phyloP scores from a whole-genome alignment of 2,797 vertebrate species.

The Bryconaethiops microstoma region DNA sequence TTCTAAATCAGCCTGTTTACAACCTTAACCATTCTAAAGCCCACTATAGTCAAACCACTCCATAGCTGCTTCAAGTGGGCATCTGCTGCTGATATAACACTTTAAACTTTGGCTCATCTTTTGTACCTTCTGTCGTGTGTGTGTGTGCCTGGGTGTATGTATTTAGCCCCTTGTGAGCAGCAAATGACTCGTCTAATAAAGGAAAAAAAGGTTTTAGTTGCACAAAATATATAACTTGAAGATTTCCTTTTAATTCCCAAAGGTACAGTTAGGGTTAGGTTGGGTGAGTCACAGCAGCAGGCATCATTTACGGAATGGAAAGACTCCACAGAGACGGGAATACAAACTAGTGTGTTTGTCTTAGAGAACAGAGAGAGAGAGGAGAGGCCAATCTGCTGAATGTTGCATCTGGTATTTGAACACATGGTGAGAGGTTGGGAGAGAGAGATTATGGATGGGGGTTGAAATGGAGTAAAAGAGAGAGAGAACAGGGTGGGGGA shows the following conservation, averaged over 20 bases:
- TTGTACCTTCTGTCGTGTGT: slow-evolving; percentile 3
- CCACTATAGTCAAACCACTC: background rate
- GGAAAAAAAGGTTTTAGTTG: background rate
- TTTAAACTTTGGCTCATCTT: slow-evolving; percentile 5
- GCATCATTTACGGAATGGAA: background rate
- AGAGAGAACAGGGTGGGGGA: slow-evolving; percentile 23
- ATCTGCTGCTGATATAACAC: slow-evolving; percentile 4
- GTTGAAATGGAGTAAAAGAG: background rate
- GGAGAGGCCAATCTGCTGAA: slow-evolving; percentile 32
- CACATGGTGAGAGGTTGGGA: slow-evolving; percentile 54
- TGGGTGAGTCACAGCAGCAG: background rate
- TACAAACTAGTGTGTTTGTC: slow-evolving; percentile 4
- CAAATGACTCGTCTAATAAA: background rate
- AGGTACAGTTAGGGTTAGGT: background rate
- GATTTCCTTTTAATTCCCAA: background rate
- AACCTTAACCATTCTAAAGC: no score
- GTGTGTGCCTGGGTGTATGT: slow-evolving; percentile 9
- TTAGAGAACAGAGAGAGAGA: background rate
- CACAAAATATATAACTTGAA: background rate
- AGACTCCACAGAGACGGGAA: background rate
- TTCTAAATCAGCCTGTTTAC: no score
- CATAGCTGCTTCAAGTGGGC: background rate
- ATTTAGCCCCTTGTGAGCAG: background rate
- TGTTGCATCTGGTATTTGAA: slow-evolving; percentile 37
- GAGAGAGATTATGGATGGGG: slow-evolving; percentile 40